Base-by-base conservation (phyloP, 2,113 vertebrate species). In the Chrysochloris asiatica region DNA sequence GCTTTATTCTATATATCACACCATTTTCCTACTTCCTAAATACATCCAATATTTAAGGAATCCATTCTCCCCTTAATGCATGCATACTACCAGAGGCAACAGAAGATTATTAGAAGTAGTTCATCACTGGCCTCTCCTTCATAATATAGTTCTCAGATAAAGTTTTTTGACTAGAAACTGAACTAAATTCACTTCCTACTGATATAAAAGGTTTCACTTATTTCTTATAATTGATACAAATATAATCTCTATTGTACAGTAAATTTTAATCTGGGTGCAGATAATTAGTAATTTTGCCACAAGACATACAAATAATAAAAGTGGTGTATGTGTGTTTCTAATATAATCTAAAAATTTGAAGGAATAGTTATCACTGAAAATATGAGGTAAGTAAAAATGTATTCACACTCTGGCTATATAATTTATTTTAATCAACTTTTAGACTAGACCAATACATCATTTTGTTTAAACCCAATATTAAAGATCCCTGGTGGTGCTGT, bases 61-160 rank as follows among this genome's bases (percentile, higher is more conserved):
- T 86, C 38, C 21, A 52, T 86, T 94, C 81, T 81, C 1, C 2
- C 48, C 30, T 45, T 54, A 63, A 61, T 88, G 94, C 65, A 92
- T 63, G 72, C 24, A 43, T 50, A 17, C 61, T 81, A 75, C 83
- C 38, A 78, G 69, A 92, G 54, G 88, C 86, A 94, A 73, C 26
- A 43, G 48, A 85, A 61, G 28, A n/a, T 94, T 92, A 92, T 88
- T 95, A 43, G 33, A 83, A 36, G 19, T 80, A 85, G 17, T 94
- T 92, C 83, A 79, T 96, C 86, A 93, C 16, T 75, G 63, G 45
- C 14, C 12, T 77, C 9, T 36, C 28, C 87, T 88, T 90, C 83
- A 69, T 41, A 81, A 92, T 63, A 63, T 50, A 79, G 28, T 59
- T 90, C 24, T 84, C 5, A 73, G 79, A 63, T 71, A 59, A 84